Evolutionary conservation across 92 coral and sea anemone species (phyloP).

Genomic region (Palythoa grandiflora): DNA sequence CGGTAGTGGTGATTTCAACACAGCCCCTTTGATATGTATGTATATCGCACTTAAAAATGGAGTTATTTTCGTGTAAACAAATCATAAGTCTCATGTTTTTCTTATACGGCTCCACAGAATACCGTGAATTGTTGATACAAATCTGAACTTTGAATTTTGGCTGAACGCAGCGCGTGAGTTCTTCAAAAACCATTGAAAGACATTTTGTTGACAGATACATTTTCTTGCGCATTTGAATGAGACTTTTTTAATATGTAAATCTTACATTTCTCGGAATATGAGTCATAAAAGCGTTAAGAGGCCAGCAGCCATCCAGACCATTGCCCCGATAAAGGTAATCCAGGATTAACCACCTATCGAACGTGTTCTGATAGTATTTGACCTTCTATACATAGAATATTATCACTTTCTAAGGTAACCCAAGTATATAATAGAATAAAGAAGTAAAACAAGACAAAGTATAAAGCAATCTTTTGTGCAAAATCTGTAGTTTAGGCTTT

Average conservation of each 20-base stretch:
- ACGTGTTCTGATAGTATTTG: constrained; percentile 10
- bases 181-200: constrained; percentile 17
- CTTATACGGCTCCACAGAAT: constrained; percentile 24
- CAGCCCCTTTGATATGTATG: not conserved
- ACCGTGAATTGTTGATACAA: constrained; percentile 36
- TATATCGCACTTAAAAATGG: constrained; percentile 33
- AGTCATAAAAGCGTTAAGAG: constrained; percentile 18
- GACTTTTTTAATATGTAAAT: not conserved
- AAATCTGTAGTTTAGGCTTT: constrained; percentile 9
- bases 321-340: not conserved
- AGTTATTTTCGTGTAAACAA: constrained; percentile 45
- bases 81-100: constrained; percentile 23
- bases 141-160: constrained; percentile 27
- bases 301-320: not conserved
- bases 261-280: not conserved
- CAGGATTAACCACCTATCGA: not conserved
- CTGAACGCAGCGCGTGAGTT: constrained; percentile 15
- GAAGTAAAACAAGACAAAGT: not conserved
- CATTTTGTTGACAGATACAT: constrained; percentile 49
- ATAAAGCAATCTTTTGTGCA: not conserved
- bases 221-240: not conserved
- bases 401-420: not conserved
- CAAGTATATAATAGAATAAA: not conserved
- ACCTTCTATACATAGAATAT: not conserved
- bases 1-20: not conserved